These are phyloP conservation scores for Chironomus riparius DNA, from an alignment of 2,888 invertebrate species.

Conservation along the genomic window DNA sequence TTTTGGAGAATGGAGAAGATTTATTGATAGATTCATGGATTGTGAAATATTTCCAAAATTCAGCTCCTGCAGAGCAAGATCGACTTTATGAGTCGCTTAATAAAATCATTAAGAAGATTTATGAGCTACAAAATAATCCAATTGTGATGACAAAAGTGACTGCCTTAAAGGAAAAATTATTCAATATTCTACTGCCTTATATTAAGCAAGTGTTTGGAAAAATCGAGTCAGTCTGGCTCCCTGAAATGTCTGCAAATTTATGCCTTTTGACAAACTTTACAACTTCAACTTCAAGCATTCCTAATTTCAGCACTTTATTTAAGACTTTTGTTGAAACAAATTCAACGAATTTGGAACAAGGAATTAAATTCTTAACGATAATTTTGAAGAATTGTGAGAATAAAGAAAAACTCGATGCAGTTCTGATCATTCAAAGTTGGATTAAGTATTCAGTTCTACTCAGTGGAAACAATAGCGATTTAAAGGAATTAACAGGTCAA, in stretches of 20 bases:
- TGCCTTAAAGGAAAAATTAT: slow-evolving; percentile 33
- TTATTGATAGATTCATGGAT: slow-evolving; percentile 36
- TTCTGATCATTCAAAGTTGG: slow-evolving; percentile 38
- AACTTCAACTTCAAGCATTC: slow-evolving; percentile 29
- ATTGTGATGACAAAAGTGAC: slow-evolving; percentile 9
- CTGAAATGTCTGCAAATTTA: slow-evolving; percentile 38
- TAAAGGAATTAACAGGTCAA: slow-evolving; percentile 34
- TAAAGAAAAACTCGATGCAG: slow-evolving; percentile 31
- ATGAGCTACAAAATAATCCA: not conserved
- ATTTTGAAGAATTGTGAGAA: slow-evolving; percentile 32
- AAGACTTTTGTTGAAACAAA: slow-evolving; percentile 34
- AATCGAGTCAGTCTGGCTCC: slow-evolving; percentile 36
- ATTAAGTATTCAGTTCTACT: slow-evolving; percentile 37
- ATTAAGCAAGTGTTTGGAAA: slow-evolving; percentile 36
- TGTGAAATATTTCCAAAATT: slow-evolving; percentile 36
- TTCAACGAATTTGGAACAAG: slow-evolving; percentile 34
- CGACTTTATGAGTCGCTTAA: slow-evolving; percentile 38
- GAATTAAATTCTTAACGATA: slow-evolving; percentile 34
- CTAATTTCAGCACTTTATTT: slow-evolving; percentile 34
- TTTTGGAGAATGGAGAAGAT: slow-evolving; percentile 19
- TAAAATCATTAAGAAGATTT: slow-evolving; percentile 34
- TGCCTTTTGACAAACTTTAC: slow-evolving; percentile 30
- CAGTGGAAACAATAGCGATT: slow-evolving; percentile 30
- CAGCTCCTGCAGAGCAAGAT: slow-evolving; percentile 37
- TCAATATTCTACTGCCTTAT: slow-evolving; percentile 37